Evolutionary conservation across 1,140 invertebrate genomes (phyloP), one percentile per base, ranked within the genome.

Genomic region (Atta texana): DNA sequence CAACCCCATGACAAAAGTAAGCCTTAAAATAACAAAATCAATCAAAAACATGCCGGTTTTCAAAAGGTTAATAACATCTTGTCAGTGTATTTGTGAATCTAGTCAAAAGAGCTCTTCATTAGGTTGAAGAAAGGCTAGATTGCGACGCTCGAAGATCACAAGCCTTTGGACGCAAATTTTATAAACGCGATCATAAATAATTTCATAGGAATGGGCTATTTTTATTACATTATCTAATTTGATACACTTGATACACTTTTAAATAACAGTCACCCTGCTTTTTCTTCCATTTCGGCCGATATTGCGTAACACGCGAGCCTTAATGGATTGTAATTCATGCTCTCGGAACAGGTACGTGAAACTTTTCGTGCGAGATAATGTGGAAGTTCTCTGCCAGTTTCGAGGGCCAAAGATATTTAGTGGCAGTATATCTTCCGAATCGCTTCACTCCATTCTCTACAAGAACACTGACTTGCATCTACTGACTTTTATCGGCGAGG

Each of bases 371-470:
- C 12, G 69, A 78, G 87, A 90, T 90, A 90, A 90, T 68, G 57
- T 16, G 59, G 68, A 88, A 90, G 64, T 90, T 88, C 51, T 81
- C 76, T 31, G n/a, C 24, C 31, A 57, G 76, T 59, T 71, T 34
- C 51, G 10, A 53, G 39, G 51, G 24, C 66, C n/a, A 49, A 86
- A 63, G 89, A 87, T 90, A 90, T 90, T 90, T 90, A 88, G 64
- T 88, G 89, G 10, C 49, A 49, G 76, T 90, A 90, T 90, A 90
- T 90, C 89, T 90, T 24, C 12, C 57, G 31, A 76, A 90, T 90
- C 76, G 89, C 90, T 90, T 77, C 75, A 77, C 77, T 90, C 64
- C 71, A 82, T 88, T 63, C 63, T 49, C 86, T 64, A 64, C 66
- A 44, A 80, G 76, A 61, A 68, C 28, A 53, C n/a, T 18, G 77